phyloP scores from a whole-genome alignment of 2,797 vertebrate genomes.

The Phataginus tetradactyla region DNA sequence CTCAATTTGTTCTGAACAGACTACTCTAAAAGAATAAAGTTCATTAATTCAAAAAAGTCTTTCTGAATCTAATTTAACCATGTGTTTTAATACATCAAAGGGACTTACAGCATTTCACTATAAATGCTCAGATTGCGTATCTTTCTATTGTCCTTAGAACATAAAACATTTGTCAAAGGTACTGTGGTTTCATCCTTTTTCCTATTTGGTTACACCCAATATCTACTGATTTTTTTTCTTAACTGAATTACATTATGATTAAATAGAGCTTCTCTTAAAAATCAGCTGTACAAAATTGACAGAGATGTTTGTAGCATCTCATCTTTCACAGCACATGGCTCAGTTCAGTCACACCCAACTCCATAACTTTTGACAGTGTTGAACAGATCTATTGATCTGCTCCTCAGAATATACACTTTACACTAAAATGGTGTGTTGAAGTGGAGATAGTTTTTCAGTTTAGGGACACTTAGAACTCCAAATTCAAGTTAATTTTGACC shows the following conservation, averaged over 20 bases:
- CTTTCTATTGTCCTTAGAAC: not conserved
- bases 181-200: not conserved
- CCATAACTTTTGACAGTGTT: not conserved
- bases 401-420: not conserved
- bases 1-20: not conserved
- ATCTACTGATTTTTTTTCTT: not conserved
- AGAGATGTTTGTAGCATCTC: not conserved
- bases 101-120: not conserved
- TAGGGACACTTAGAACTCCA: not conserved
- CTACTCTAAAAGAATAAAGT: not conserved
- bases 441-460: not conserved
- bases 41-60: not conserved
- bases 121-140: not conserved
- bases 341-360: not conserved
- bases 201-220: not conserved
- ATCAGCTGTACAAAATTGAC: not conserved
- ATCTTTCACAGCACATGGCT: not conserved
- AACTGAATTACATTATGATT: not conserved
- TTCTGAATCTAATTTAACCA: not conserved
- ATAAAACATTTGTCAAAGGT: not conserved
- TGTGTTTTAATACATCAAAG: not conserved
- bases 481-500: not conserved
- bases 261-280: not conserved
- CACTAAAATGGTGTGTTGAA: not conserved
- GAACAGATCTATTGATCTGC: not conserved